phyloP scores from a whole-genome alignment of 1,140 invertebrate genomes.

The Calephelis virginiensis region DNA sequence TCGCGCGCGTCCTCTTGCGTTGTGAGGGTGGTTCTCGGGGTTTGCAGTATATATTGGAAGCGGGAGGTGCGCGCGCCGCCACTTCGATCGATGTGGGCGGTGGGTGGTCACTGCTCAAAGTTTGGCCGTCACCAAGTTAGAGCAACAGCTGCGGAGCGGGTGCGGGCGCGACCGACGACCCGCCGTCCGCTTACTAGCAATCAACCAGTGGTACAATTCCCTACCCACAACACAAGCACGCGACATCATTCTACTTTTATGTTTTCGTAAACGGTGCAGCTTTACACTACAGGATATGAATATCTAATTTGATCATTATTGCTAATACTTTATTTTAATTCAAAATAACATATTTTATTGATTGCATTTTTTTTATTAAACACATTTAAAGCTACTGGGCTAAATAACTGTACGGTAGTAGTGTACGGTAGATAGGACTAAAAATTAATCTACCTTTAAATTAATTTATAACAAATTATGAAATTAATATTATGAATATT shows the following conservation, averaged over 20 bases:
- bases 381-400: too few relatives aligned
- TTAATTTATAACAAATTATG: too few relatives aligned
- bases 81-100: conserved; percentile 64
- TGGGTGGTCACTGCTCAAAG: conserved; percentile 53
- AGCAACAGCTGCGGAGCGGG: conserved; percentile 48
- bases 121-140: conserved; percentile 58
- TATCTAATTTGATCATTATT: too few relatives aligned
- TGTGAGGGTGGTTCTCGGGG: conserved; percentile 62
- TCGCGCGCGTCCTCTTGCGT: conserved; percentile 77
- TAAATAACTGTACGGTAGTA: too few relatives aligned
- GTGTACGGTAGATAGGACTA: too few relatives aligned
- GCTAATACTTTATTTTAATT: too few relatives aligned
- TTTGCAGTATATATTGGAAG: conserved; percentile 68
- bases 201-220: conserved; percentile 58
- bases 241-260: conserved; percentile 18
- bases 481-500: too few relatives aligned
- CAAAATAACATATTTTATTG: too few relatives aligned
- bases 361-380: too few relatives aligned
- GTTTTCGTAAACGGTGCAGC: neutral
- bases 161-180: conserved; percentile 30
- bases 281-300: too few relatives aligned
- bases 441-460: too few relatives aligned
- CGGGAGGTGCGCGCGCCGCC: conserved; percentile 64
- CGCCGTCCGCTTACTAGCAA: conserved; percentile 45
- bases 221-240: conserved; percentile 22